Percentiles rank a stretch among this genome's conserved stretches.
phyloP scores from a whole-genome alignment of 2,797 vertebrate species.

The Sardinella longiceps region DNA sequence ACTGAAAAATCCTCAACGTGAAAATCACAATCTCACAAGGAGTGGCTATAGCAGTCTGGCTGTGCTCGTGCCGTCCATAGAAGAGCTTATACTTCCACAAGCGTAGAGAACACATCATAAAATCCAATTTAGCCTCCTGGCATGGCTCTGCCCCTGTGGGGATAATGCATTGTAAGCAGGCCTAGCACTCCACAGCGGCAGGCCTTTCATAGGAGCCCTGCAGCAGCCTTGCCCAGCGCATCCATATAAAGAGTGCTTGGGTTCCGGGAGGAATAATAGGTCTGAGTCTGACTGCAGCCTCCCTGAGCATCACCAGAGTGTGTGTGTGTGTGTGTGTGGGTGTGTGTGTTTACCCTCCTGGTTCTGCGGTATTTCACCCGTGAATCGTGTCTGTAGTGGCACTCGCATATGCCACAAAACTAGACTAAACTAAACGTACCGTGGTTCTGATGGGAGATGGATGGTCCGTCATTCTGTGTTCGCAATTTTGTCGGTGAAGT shows the following conservation, averaged over 20 bases:
- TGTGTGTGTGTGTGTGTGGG: not conserved
- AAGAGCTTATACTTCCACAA: not conserved
- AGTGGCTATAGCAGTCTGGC: not conserved
- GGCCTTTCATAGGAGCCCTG: not conserved
- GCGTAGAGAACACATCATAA: not conserved
- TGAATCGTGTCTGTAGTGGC: conserved; percentile 39
- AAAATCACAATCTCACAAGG: not conserved
- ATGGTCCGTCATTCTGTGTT: conserved; percentile 27
- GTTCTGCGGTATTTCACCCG: not conserved
- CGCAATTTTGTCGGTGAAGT: not conserved
- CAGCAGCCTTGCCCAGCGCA: not conserved
- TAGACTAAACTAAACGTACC: no score
- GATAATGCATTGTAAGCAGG: conserved; percentile 7
- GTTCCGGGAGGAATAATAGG: not conserved
- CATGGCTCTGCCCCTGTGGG: not conserved
- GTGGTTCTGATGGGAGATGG: conserved; percentile 30
- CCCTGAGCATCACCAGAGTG: not conserved
- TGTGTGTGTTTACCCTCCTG: not conserved
- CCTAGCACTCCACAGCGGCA: not conserved
- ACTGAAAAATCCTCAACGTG: not conserved
- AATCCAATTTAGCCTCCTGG: not conserved
- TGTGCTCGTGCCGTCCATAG: not conserved
- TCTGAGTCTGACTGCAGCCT: not conserved
- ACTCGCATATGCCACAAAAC: conserved; percentile 42
- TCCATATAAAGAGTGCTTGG: not conserved